Evolutionary conservation across 2,888 invertebrate genomes (phyloP), one percentile per base, ranked within the genome.

Genomic region (Gibbula magus): DNA sequence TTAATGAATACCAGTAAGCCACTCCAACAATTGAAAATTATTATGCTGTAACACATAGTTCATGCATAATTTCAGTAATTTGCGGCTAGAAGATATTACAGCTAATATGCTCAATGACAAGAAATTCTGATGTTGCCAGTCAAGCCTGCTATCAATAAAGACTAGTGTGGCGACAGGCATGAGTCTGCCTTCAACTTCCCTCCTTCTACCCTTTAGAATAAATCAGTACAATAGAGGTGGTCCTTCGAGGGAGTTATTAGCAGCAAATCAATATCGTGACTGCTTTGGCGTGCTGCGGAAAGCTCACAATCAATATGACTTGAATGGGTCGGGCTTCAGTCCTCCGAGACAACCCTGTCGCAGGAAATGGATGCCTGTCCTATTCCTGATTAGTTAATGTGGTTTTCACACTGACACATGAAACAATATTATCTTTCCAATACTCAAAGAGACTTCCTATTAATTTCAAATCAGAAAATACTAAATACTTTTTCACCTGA

Each of bases 341-440:
- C 61, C 25, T 16, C 22, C 13, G 61, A 61, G 61, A 61, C 29
- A 29, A 13, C 61, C 29, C 61, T 25, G 29, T 61, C 29, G 29
- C 61, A 61, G 61, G 61, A 61, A 61, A 61, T 61, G 29, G 61
- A 61, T 29, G 61, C 25, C 61, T 25, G 61, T 61, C 61, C 61
- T 18, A 61, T 10, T 29, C 61, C 29, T 61, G 61, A 61, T 61
- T 61, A 61, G 61, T 29, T 25, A 61, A 61, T 61, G 61, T 29
- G 61, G 61, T 61, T 61, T 61, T 61, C 25, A 61, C 61, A 61
- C 61, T 25, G 29, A 29, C 29, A 29, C 29, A 29, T 29, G 29
- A 61, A 29, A 61, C 61, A 61, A 29, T 61, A 61, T 29, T 25
- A 25, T 61, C 29, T 61, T 61, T 29, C 13, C 2, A 18, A 29